phyloP scores from a whole-genome alignment of 2,888 invertebrate genomes.

The Melieria omissa region DNA sequence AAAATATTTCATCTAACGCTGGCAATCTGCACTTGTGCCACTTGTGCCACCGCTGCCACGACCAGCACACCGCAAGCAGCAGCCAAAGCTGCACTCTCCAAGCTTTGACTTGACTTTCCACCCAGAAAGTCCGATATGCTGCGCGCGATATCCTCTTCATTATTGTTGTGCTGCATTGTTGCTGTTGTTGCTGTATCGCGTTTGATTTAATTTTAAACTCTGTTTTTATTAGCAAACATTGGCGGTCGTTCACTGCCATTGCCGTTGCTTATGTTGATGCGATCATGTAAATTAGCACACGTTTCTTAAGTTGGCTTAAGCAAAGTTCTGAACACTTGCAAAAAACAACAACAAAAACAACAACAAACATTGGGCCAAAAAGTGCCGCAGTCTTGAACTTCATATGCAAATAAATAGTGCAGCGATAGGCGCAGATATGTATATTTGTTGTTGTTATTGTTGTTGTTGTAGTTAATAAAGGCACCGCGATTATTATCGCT shows the following conservation, averaged over 20 bases:
- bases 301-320: slow-evolving; percentile 10
- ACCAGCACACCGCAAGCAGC: not conserved
- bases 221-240: no score
- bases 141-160: slow-evolving; percentile 35
- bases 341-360: no score
- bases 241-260: slow-evolving; percentile 48
- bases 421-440: no score
- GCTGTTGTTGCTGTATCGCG: slow-evolving; percentile 7
- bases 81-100: not conserved
- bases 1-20: slow-evolving; percentile 64
- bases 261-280: slow-evolving; percentile 52
- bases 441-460: no score
- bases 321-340: no score
- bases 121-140: slow-evolving; percentile 3
- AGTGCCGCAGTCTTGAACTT: no score
- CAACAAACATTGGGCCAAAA: no score
- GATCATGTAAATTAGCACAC: slow-evolving; percentile 41
- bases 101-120: not conserved
- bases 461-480: no score
- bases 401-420: no score
- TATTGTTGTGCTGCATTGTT: slow-evolving; percentile 23
- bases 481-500: no score
- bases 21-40: slow-evolving; percentile 63
- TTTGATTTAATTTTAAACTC: not conserved
- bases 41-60: slow-evolving; percentile 10